phyloP scores from a whole-genome alignment of 2,888 invertebrate species.

The Agriotes lineatus region DNA sequence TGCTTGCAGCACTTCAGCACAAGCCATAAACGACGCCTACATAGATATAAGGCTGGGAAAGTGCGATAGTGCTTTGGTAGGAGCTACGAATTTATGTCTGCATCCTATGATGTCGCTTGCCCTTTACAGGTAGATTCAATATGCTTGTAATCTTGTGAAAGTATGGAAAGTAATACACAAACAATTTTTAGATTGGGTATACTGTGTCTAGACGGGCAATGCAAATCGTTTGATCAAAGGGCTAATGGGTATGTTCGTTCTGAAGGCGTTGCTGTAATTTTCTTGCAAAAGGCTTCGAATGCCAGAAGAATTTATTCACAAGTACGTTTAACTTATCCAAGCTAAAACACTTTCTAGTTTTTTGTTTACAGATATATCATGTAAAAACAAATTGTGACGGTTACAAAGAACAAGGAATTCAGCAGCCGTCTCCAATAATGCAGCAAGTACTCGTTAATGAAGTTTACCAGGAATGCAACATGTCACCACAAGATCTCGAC shows the following conservation, averaged over 20 bases:
- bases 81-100: no score
- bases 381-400: constrained; percentile 63
- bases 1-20: no score
- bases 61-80: no score
- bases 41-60: no score
- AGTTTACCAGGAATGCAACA: constrained; percentile 76
- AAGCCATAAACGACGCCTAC: no score
- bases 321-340: not conserved
- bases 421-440: constrained; percentile 65
- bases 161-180: no score
- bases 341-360: not conserved
- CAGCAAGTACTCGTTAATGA: constrained; percentile 74
- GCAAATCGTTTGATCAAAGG: constrained; percentile 90
- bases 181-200: constrained; percentile 72
- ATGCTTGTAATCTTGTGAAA: no score
- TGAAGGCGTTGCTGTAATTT: constrained; percentile 79
- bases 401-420: constrained; percentile 62
- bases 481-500: constrained; percentile 78
- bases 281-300: constrained; percentile 75
- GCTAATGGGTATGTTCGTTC: constrained; percentile 88
- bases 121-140: no score
- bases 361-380: constrained; percentile 46
- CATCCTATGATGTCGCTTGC: no score
- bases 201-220: constrained; percentile 85
- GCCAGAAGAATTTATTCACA: constrained; percentile 57